Base-by-base conservation (phyloP, 1,140 invertebrate genomes). In the Hylyphantes graminicola region DNA sequence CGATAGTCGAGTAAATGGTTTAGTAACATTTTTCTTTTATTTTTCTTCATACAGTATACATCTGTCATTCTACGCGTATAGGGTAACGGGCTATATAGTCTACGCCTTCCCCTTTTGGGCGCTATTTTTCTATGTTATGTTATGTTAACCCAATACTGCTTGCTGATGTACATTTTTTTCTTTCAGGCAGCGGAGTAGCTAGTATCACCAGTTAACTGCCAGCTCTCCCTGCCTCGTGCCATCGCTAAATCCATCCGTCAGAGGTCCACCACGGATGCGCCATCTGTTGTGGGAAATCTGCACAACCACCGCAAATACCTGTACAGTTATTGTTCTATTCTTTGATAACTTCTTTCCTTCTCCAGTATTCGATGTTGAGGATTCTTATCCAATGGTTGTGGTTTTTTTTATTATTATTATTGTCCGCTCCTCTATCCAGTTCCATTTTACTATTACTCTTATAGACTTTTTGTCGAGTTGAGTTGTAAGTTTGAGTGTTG, bases 221-320 rank as follows among this genome's bases (percentile, higher is more conserved):
- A 70, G 50, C 67, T 70, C 68, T 76, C 68, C 78, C 78, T 81
- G 78, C 78, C 78, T 81, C 72, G 78, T 81, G 78, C 53, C 73
- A 70, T 73, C 72, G 77, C 77, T 35, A 17, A 55, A 65, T 81
- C 78, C 78, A 54, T 67, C 78, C 68, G 78, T 55, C 67, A 81
- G 78, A 63, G 78, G 68, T 81, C 68, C 78, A 70, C 78, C 63
- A 59, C 67, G 73, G 55, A 70, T 81, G 78, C 73, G 57, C 59
- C 74, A 72, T 55, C 55, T 61, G 65, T 67, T 72, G 67, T 64
- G 65, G 68, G 78, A 72, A 68, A 81, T 59, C 68, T 63, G 78
- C 78, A 81, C 78, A 81, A 81, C 78, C 78, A 81, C 78, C 54
- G 54, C 64, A n/a, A 63, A 50, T 63, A 35, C 35, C 12, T 35